phyloP scores from a whole-genome alignment of 92 coral and sea anemone species.

The Pocillopora meandrina region DNA sequence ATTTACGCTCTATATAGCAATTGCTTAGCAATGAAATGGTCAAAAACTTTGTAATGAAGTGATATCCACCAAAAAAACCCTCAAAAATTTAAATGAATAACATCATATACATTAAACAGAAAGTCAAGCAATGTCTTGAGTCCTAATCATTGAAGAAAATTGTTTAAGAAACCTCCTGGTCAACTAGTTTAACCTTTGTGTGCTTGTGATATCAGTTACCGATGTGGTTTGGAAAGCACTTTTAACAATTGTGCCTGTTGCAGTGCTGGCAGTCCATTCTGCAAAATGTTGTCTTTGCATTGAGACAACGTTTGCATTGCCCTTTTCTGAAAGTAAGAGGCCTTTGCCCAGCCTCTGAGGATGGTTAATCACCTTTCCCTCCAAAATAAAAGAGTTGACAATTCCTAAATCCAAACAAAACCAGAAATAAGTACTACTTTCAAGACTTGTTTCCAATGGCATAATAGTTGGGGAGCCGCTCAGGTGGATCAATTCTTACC shows the following conservation, averaged over 20 bases:
- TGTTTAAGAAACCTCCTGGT: not conserved
- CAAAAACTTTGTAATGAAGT: too few species aligned
- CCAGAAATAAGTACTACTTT: conserved; percentile 53
- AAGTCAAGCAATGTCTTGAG: conserved; percentile 16
- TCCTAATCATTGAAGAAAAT: not conserved
- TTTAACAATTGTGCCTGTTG: conserved; percentile 17
- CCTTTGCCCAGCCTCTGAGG: conserved; percentile 53
- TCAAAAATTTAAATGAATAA: not conserved
- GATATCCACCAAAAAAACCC: too few species aligned
- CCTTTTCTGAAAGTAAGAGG: conserved; percentile 45
- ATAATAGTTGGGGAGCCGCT: conserved; percentile 36
- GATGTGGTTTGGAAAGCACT: conserved; percentile 15
- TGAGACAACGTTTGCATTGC: conserved; percentile 31
- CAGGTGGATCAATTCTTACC: conserved; percentile 47
- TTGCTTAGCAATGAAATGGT: too few species aligned
- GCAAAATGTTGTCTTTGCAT: conserved; percentile 7
- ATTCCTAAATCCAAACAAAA: conserved; percentile 35
- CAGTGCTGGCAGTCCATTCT: conserved; percentile 37
- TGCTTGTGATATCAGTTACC: conserved; percentile 17
- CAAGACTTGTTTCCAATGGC: conserved; percentile 26
- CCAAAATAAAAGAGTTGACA: conserved; percentile 45
- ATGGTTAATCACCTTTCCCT: conserved; percentile 26
- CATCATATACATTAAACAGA: conserved; percentile 2
- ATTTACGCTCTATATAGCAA: too few species aligned
- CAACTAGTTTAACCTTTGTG: conserved; percentile 18